phyloP scores from a whole-genome alignment of 2,797 vertebrate species.

The Brotula barbata region DNA sequence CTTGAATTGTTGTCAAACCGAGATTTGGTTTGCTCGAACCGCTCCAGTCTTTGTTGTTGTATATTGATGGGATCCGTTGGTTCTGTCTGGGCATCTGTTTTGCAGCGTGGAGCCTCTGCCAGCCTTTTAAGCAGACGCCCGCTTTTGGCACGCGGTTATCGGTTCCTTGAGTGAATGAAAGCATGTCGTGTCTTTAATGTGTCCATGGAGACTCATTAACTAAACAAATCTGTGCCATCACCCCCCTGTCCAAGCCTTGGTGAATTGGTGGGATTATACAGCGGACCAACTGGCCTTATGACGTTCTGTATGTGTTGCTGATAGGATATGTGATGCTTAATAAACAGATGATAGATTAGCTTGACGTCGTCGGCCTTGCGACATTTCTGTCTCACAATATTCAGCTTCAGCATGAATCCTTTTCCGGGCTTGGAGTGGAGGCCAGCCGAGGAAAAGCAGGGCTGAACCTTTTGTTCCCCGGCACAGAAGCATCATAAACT shows the following conservation, averaged over 20 bases:
- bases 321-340: not conserved
- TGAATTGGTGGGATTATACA: slow-evolving; percentile 49
- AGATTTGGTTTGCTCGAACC: slow-evolving; percentile 48
- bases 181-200: slow-evolving; percentile 72
- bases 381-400: not conserved
- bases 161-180: slow-evolving; percentile 67
- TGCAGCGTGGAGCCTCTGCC: slow-evolving; percentile 54
- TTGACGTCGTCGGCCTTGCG: not conserved
- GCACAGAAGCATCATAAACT: slow-evolving; percentile 9
- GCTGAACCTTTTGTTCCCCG: slow-evolving; percentile 23
- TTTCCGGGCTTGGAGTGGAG: not conserved
- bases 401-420: not conserved
- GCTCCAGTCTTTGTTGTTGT: slow-evolving; percentile 52
- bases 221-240: slow-evolving; percentile 70
- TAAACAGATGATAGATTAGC: not conserved
- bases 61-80: slow-evolving; percentile 61
- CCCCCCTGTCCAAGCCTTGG: slow-evolving; percentile 51
- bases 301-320: too few relatives aligned
- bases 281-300: slow-evolving; percentile 34
- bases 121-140: slow-evolving; percentile 65
- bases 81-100: slow-evolving; percentile 65
- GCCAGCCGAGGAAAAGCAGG: slow-evolving; percentile 7
- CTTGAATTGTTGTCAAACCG: slow-evolving; percentile 45
- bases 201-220: slow-evolving; percentile 78
- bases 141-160: slow-evolving; percentile 65